Evolutionary conservation across 2,888 invertebrate genomes (phyloP).

Genomic region (Petrophora chlorosata): DNA sequence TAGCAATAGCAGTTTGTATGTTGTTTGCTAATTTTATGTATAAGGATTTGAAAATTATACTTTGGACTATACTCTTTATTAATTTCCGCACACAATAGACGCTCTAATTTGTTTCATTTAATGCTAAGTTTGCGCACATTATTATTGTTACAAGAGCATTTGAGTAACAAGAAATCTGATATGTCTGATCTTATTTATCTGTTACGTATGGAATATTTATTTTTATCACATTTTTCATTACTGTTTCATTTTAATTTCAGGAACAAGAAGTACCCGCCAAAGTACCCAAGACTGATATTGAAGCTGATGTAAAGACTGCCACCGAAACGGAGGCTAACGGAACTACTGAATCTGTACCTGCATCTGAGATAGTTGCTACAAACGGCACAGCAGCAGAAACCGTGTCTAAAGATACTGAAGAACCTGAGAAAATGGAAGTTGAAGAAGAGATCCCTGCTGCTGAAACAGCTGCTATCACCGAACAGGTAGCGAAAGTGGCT

Average conservation of each 20-base stretch:
- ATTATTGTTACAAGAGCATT: too few species aligned
- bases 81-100: too few species aligned
- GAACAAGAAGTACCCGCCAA: constrained; percentile 76
- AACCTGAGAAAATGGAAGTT: constrained; percentile 24
- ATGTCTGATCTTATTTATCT: too few species aligned
- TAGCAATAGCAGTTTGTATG: too few species aligned
- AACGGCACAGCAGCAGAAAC: constrained; percentile 3
- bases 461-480: constrained; percentile 3
- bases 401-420: constrained; percentile 32
- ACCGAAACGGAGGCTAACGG: constrained; percentile 35
- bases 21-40: too few species aligned
- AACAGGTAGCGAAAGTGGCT: constrained; percentile 37
- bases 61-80: too few species aligned
- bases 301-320: constrained; percentile 56
- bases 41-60: too few species aligned
- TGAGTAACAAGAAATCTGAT: too few species aligned
- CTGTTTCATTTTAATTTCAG: constrained; percentile 50
- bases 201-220: too few species aligned
- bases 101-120: too few species aligned
- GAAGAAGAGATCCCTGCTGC: constrained; percentile 13
- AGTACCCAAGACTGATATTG: constrained; percentile 78
- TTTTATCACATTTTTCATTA: too few species aligned
- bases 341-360: constrained; percentile 1
- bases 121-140: too few species aligned
- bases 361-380: neutral